These are phyloP conservation scores for Cyphomyrus plagiostoma DNA, from an alignment of 2,113 vertebrate genomes.

Conservation along the genomic window DNA sequence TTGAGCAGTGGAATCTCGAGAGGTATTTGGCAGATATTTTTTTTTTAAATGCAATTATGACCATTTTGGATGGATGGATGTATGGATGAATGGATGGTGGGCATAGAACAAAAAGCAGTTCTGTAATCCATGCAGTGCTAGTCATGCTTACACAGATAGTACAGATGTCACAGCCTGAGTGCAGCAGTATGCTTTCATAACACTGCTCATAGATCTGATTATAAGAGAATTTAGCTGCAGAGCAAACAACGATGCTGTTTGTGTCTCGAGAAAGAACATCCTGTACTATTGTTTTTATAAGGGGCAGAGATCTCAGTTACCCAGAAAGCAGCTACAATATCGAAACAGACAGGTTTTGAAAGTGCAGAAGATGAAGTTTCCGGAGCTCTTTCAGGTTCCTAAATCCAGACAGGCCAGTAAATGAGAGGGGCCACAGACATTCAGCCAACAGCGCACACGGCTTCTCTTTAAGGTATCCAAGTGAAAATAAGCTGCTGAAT, in stretches of 20 bases:
- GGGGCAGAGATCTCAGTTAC: background rate
- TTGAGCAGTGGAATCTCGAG: background rate
- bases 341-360: background rate
- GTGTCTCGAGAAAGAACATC: background rate
- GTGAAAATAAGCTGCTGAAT: background rate
- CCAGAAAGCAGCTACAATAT: background rate
- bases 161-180: background rate
- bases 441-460: background rate
- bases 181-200: background rate
- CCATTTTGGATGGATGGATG: background rate
- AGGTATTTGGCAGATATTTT: background rate
- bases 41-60: background rate
- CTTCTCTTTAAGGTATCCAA: background rate
- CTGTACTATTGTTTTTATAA: background rate
- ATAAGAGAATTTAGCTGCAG: background rate
- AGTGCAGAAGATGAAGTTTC: background rate
- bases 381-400: background rate
- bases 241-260: background rate
- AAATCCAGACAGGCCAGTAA: background rate
- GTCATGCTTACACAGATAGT: background rate
- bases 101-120: background rate
- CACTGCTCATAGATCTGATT: background rate
- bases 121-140: background rate
- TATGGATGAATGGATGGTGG: background rate
- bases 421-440: background rate